Evolutionary conservation across 2,888 invertebrate genomes (phyloP), one percentile per base, ranked within the genome.

Genomic region (Polydrusus tereticollis): DNA sequence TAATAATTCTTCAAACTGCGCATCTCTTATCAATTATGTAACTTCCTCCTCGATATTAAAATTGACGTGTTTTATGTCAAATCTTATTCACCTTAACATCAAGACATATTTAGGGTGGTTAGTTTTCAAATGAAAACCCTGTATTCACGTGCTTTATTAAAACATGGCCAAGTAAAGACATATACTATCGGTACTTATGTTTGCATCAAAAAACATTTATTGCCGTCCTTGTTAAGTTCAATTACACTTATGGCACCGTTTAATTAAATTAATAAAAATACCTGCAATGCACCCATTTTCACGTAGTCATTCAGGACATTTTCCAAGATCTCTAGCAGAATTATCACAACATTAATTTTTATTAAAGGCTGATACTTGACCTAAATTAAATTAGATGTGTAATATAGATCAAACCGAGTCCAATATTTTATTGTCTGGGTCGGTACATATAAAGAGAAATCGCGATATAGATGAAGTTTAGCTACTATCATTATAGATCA

Each of bases 401-500:
- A 60, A 60, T 62, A 62, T 69, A 69, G 69, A 62, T 69, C 55
- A 41, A n/a, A 21, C 38, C 18, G 7, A 55, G 21, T 63, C 63
- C 23, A 21, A 62, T 62, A 59, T 14, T 43, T 52, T 68, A 60
- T 59, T 20, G 41, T 55, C 21, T 23, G 41, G 18, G 41, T 23
- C 33, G 23, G 26, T 47, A 41, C 36, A 41, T 55, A 41, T 55
- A 69, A 69, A 62, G 69, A 69, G 62, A 69, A 69, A 69, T 69
- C 62, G 55, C 45, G 36, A 52, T 55, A 55, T 36, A 69, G 43
- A 20, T 50, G 64, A 47, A 55, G 52, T 38, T 52, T 38, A 59
- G 38, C 26, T 41, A 52, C 74, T 69, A 77, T 77, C 74, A 76
- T 76, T 77, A 76, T 73, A 72, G 77, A 77, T 77, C 78, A 77